These are phyloP conservation scores for Athrips mouffetella DNA, from an alignment of 2,888 invertebrate species.

Conservation along the genomic window DNA sequence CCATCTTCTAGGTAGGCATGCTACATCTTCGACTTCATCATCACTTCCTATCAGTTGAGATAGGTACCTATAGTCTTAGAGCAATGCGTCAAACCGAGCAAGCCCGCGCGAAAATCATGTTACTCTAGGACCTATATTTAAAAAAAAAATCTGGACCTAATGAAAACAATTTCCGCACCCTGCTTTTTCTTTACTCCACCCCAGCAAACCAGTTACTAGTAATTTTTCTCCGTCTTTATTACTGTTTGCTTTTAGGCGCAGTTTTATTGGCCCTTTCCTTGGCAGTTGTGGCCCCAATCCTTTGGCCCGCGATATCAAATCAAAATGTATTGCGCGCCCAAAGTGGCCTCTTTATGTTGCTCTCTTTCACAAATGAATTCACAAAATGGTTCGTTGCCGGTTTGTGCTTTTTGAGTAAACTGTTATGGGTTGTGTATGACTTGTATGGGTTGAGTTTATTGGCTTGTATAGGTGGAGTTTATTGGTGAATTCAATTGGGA, in stretches of 20 bases:
- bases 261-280: slow-evolving; percentile 48
- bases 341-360: background rate
- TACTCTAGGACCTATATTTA: too few species aligned
- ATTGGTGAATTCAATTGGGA: background rate
- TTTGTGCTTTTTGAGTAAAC: background rate
- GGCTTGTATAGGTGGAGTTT: background rate
- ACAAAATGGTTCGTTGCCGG: background rate
- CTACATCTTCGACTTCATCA: too few species aligned
- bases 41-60: too few species aligned
- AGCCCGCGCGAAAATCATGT: too few species aligned
- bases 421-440: background rate
- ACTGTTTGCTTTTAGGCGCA: slow-evolving; percentile 66
- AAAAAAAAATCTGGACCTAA: too few species aligned
- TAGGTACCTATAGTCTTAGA: too few species aligned
- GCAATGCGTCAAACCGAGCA: too few species aligned
- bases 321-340: slow-evolving; percentile 15
- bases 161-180: too few species aligned
- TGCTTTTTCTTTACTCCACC: too few species aligned
- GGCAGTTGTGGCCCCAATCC: slow-evolving; percentile 42
- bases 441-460: background rate
- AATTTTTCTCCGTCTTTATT: slow-evolving; percentile 61
- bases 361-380: background rate
- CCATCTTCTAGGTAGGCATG: too few species aligned
- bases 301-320: slow-evolving; percentile 14
- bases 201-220: slow-evolving; percentile 36